Evolutionary conservation across 2,797 vertebrate genomes (phyloP), one percentile per base, ranked within the genome.

Genomic region (Macropus fuliginosus): DNA sequence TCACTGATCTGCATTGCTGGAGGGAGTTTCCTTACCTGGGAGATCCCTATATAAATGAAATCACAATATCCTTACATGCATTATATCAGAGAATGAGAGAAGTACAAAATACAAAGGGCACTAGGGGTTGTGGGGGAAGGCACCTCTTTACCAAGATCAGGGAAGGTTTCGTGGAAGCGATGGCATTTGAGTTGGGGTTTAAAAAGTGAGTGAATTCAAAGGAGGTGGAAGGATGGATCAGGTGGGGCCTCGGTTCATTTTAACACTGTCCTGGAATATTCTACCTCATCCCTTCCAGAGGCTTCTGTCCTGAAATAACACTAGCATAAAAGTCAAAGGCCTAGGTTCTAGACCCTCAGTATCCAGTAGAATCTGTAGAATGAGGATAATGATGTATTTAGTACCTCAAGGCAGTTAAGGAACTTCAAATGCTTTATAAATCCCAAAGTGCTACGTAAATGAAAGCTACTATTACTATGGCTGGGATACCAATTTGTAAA

Each of bases 101-200:
- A 81, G 5, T 13, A 27, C 1, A 46, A 27, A 27, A 50, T 14
- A 11, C n/a, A 87, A 50, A 81, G n/a, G 13, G 66, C n/a, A 74
- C 9, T 3, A 16, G 18, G 18, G 3, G n/a, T 52, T 2, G n/a
- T 0, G n/a, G 2, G 18, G 8, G 18, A 40, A 8, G 66, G n/a
- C 8, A 9, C 66, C n/a, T 87, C 24, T 87, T 87, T 50, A 46
- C 21, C 74, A 87, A 87, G 24, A 46, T 50, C 21, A 46, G 40
- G 40, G 31, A 87, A 50, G 74, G 21, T 9, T 87, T 50, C n/a
- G 27, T 27, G 40, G 74, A 87, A 3, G 40, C 24, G 11, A 87
- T 1, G 1, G 40, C 74, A 50, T 87, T 50, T 87, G 40, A 87
- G 21, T 50, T 87, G 40, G 74, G 40, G 18, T 27, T 46, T 87